phyloP scores from a whole-genome alignment of 2,888 invertebrate species.

The Hyppa rectilinea region DNA sequence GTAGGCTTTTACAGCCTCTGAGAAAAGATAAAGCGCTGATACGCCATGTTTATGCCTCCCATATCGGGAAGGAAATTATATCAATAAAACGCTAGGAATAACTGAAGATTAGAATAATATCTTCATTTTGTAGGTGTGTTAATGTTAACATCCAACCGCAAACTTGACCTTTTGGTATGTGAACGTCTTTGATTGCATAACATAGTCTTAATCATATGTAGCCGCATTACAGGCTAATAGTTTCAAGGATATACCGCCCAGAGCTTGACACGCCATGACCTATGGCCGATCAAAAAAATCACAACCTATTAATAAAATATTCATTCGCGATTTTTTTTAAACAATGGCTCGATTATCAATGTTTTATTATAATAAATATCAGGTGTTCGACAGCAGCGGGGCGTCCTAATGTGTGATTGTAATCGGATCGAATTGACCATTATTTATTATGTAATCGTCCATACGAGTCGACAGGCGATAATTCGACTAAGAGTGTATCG shows the following conservation, averaged over 20 bases:
- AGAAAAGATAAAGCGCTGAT: slow-evolving; percentile 52
- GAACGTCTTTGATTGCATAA: slow-evolving; percentile 62
- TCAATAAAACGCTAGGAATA: slow-evolving; percentile 52
- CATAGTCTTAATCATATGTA: slow-evolving; percentile 51
- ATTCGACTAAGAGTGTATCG: slow-evolving; percentile 69
- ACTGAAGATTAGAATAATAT: slow-evolving; percentile 49
- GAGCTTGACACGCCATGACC: slow-evolving; percentile 65
- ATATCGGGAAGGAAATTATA: slow-evolving; percentile 49
- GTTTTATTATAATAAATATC: slow-evolving; percentile 64
- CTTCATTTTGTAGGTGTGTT: slow-evolving; percentile 47
- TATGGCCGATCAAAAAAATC: slow-evolving; percentile 59
- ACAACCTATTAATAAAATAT: slow-evolving; percentile 65
- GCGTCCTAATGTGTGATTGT: slow-evolving; percentile 70
- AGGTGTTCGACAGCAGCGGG: slow-evolving; percentile 68
- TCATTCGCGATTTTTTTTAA: slow-evolving; percentile 63
- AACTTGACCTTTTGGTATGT: slow-evolving; percentile 60
- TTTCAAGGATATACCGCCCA: slow-evolving; percentile 62
- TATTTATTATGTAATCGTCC: slow-evolving; percentile 72
- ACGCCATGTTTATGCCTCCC: slow-evolving; percentile 51
- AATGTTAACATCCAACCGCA: slow-evolving; percentile 22
- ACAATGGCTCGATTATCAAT: slow-evolving; percentile 62
- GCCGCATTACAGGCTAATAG: slow-evolving; percentile 49
- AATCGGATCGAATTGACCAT: slow-evolving; percentile 73
- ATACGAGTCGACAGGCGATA: slow-evolving; percentile 65
- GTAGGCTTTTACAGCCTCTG: slow-evolving; percentile 52